Percentiles rank a stretch among this genome's conserved stretches.
Conservation (phyloP, 2,888 invertebrate genomes). For the Mimas tiliae region DNA sequence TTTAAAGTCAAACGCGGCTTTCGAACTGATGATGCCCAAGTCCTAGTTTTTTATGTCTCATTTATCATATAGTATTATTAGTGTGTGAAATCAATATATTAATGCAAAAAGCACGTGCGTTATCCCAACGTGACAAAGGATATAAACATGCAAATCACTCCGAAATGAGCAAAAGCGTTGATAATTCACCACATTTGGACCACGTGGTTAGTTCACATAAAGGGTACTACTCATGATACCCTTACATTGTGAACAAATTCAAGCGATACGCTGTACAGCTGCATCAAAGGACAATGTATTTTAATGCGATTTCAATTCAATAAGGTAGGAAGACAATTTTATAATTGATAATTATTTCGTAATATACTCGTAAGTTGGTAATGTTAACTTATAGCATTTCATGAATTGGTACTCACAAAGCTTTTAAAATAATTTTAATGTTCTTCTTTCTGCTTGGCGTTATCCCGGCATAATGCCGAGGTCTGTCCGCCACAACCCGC, state of each 20-base stretch:
- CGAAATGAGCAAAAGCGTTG: conserved; percentile 75
- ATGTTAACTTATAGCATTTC: too few relatives aligned
- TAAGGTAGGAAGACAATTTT: too few relatives aligned
- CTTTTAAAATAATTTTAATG: too few relatives aligned
- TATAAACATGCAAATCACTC: conserved; percentile 76
- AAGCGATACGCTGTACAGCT: conserved; percentile 12
- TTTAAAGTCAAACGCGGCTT: too few relatives aligned
- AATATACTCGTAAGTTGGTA: too few relatives aligned
- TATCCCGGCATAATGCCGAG: too few relatives aligned
- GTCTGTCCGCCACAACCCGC: too few relatives aligned
- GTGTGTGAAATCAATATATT: neutral
- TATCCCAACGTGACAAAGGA: conserved; percentile 47
- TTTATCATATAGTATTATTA: neutral
- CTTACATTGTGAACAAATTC: conserved; percentile 10
- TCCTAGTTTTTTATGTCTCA: too few relatives aligned
- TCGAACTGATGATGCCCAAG: too few relatives aligned
- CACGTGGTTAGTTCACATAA: conserved; percentile 81
- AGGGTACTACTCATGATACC: conserved; percentile 32
- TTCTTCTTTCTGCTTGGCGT: too few relatives aligned
- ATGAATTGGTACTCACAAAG: too few relatives aligned
- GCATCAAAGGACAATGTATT: conserved; percentile 7
- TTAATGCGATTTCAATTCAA: neutral
- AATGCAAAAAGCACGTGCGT: conserved; percentile 57
- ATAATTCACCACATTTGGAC: conserved; percentile 66
- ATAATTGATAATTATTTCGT: too few relatives aligned